Percentiles rank a stretch among this genome's conserved stretches.
These are phyloP conservation scores for Nannospalax galili DNA, from an alignment of 2,113 vertebrate genomes.

Conservation along the genomic window DNA sequence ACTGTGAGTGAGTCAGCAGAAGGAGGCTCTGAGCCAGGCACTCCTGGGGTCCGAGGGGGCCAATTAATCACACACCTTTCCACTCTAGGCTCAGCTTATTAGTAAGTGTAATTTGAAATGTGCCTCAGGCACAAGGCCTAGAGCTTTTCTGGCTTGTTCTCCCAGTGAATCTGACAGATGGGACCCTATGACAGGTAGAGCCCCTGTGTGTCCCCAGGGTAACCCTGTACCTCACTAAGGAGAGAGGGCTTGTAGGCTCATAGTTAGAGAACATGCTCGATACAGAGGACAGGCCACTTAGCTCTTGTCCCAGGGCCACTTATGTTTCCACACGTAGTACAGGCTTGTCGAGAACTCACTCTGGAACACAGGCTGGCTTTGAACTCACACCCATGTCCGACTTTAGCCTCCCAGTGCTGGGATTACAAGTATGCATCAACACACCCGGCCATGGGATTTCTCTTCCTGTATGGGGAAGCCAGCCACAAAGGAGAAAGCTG, in stretches of 20 bases:
- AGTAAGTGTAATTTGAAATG: constrained; percentile 9
- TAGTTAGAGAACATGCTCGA: not conserved
- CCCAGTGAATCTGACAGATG: not conserved
- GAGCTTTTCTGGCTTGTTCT: not conserved
- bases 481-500: not conserved
- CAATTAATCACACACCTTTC: not conserved
- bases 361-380: not conserved
- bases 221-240: rapidly evolving
- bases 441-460: not conserved
- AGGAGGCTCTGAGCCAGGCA: not conserved
- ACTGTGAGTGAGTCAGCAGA: not conserved
- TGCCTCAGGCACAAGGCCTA: not conserved
- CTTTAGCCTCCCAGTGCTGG: not conserved
- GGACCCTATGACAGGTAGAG: not conserved
- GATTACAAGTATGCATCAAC: not conserved
- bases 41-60: not conserved
- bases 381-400: not conserved
- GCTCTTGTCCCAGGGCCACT: not conserved
- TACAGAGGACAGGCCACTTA: rapidly evolving
- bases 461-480: not conserved
- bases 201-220: not conserved
- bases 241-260: not conserved
- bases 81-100: constrained; percentile 15
- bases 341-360: too few relatives aligned
- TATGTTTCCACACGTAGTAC: too few relatives aligned